Percentiles rank a stretch among this genome's conserved stretches.
Conservation (phyloP, 1,140 invertebrate species). For the Heliconius eleuchia region DNA sequence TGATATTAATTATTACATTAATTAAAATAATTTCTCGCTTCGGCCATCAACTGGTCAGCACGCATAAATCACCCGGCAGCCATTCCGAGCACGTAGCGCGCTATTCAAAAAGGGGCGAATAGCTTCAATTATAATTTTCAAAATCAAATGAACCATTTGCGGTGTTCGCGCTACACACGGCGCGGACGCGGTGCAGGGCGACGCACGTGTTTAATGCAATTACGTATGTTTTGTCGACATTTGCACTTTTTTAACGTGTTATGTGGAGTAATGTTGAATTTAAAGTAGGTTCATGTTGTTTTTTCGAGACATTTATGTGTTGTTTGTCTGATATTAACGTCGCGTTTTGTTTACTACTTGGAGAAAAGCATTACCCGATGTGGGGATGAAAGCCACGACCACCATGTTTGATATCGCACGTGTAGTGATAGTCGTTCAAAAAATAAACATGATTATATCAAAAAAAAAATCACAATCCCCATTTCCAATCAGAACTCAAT, state of each 20-base stretch:
- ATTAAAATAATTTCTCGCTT: background rate
- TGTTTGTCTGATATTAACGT: no score
- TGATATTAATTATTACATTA: background rate
- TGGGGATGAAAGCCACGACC: no score
- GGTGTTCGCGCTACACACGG: slow-evolving; percentile 17
- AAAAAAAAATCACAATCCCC: background rate
- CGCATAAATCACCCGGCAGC: slow-evolving; percentile 20
- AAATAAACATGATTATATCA: background rate
- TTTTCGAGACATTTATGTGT: no score
- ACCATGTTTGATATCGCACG: no score
- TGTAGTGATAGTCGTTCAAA: no score
- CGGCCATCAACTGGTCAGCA: background rate
- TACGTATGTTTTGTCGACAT: slow-evolving; percentile 25
- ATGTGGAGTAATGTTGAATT: background rate
- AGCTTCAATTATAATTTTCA: slow-evolving; percentile 58
- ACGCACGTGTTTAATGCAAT: slow-evolving; percentile 23
- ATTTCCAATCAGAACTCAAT: background rate
- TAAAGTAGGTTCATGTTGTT: no score
- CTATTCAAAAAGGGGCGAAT: slow-evolving; percentile 58
- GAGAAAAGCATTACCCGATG: no score
- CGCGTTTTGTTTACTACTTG: no score
- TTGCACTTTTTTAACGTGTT: background rate
- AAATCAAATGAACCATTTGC: slow-evolving; percentile 53
- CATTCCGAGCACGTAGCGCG: slow-evolving; percentile 49
- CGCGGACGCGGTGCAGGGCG: background rate